Percentiles rank a stretch among this genome's conserved stretches.
Conservation (phyloP, 1,140 invertebrate species). For the Drosophila hydei region DNA sequence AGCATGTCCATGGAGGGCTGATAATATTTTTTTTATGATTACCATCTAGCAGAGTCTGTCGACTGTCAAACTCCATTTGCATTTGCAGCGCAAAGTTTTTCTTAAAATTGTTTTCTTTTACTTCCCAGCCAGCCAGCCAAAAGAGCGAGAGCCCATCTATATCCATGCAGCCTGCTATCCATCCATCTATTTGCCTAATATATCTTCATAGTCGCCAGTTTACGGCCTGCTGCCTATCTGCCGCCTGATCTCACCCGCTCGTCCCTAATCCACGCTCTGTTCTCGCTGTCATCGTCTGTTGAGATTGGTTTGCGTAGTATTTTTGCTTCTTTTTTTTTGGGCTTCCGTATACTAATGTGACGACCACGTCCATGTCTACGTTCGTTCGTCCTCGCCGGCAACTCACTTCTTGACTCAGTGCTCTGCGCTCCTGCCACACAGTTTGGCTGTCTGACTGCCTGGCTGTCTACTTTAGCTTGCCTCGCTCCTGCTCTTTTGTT, state of each 20-base stretch:
- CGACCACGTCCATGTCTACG: constrained; percentile 23
- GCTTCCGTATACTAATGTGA: constrained; percentile 77
- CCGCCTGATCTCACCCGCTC: constrained; percentile 35
- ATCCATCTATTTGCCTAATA: constrained; percentile 82
- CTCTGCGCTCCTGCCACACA: constrained; percentile 24
- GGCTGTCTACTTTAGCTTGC: constrained; percentile 4
- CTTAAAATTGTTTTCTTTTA: constrained; percentile 69
- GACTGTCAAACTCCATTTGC: constrained; percentile 76
- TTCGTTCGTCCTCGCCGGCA: constrained; percentile 14
- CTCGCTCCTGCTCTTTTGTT: constrained; percentile 53
- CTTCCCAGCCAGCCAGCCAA: neutral
- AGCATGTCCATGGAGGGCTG: constrained; percentile 47
- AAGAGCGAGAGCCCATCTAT: constrained; percentile 18
- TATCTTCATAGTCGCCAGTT: constrained; percentile 82
- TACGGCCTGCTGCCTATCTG: constrained; percentile 63
- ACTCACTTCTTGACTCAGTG: constrained; percentile 28
- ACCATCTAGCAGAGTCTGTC: constrained; percentile 48
- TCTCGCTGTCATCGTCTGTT: constrained; percentile 73
- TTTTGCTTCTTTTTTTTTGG: constrained; percentile 24
- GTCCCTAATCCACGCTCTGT: constrained; percentile 3
- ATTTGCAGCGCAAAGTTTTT: constrained; percentile 68
- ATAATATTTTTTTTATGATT: constrained; percentile 73
- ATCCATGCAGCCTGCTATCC: constrained; percentile 28
- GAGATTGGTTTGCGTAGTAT: constrained; percentile 58
- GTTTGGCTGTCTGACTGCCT: constrained; percentile 13